Conservation (phyloP, 2,797 vertebrate species). For the Euphonia xanthogaster region DNA sequence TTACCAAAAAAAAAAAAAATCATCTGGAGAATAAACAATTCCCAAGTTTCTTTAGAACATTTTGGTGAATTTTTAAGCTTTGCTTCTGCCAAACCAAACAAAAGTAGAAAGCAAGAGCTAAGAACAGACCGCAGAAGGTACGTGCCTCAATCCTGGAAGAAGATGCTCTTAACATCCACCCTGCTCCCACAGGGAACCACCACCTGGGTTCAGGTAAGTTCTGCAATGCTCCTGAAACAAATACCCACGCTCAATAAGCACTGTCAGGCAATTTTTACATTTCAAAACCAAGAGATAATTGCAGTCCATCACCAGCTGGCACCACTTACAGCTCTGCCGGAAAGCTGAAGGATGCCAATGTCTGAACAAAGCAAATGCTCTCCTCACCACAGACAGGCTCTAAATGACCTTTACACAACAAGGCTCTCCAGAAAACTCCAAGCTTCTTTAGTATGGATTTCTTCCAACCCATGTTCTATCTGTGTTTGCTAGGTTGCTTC, state of each 20-base stretch:
- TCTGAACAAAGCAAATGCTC: not conserved
- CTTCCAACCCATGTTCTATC: not conserved
- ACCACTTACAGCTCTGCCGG: accelerated
- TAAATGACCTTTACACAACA: not conserved
- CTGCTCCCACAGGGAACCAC: accelerated
- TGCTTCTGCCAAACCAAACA: not conserved
- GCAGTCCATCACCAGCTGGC: not conserved
- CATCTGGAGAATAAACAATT: not conserved
- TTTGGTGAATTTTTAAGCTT: not conserved
- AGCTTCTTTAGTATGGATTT: not conserved
- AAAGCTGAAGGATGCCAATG: not conserved
- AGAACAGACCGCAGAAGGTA: not conserved
- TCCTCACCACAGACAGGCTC: not conserved
- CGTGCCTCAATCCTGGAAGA: accelerated
- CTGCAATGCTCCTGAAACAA: not conserved
- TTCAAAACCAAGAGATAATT: not conserved
- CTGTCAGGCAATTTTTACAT: not conserved
- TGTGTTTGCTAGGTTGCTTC: not conserved
- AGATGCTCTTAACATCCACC: not conserved
- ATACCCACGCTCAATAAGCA: not conserved
- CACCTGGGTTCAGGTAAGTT: not conserved
- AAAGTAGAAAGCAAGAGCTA: not conserved
- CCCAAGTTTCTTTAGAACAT: not conserved
- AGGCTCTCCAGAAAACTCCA: not conserved
- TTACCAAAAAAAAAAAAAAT: not conserved